Percentiles rank a stretch among this genome's conserved stretches.
Evolutionary conservation across 2,113 vertebrate genomes (phyloP).

Genomic region (Xenopus tropicalis): UCB_Xtro_10.0 CM004446.2:77430501-77431000

Average conservation of each 20-base stretch:
- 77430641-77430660: constrained; percentile 91
- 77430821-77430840: constrained; percentile 91
- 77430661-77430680: constrained; percentile 88
- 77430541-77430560: constrained; percentile 88
- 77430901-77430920: constrained; percentile 89
- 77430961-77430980: constrained; percentile 87
- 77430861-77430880: constrained; percentile 89
- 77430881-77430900: constrained; percentile 92
- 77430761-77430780: constrained; percentile 97
- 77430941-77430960: constrained; percentile 86
- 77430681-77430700: constrained; percentile 90
- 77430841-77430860: constrained; percentile 87
- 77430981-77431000: constrained; percentile 90
- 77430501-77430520: constrained; percentile 78
- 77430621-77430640: constrained; percentile 90
- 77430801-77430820: constrained; percentile 84
- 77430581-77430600: constrained; percentile 74
- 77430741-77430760: constrained; percentile 91
- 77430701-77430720: constrained; percentile 96
- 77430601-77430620: constrained; percentile 79
- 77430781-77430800: constrained; percentile 70
- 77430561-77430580: constrained; percentile 61
- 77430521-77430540: constrained; percentile 80
- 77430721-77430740: constrained; percentile 90
- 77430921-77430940: constrained; percentile 88